Percentiles rank a stretch among this genome's conserved stretches.
Conservation (phyloP, 1,140 invertebrate genomes). For the Schlechtendalia chinensis region DNA sequence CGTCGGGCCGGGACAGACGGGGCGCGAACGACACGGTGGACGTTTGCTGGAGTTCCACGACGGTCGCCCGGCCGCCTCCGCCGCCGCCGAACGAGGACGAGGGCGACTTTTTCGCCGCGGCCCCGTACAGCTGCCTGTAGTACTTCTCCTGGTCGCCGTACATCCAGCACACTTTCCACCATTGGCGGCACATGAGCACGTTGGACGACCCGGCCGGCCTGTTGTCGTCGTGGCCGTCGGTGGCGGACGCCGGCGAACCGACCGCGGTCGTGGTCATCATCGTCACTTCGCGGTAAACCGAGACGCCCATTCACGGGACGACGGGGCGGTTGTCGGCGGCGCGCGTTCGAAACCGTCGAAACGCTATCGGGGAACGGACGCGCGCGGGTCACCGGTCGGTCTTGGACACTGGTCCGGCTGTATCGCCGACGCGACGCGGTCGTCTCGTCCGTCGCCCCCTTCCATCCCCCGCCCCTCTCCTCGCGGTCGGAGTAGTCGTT, state of each 20-base stretch:
- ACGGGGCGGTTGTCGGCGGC: too few relatives aligned
- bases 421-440: neutral
- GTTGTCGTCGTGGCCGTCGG: neutral
- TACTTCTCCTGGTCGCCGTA: slow-evolving; percentile 81
- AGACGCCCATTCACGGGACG: slow-evolving; percentile 7
- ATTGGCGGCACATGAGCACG: slow-evolving; percentile 78
- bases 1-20: neutral
- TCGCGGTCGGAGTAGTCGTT: too few relatives aligned
- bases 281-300: slow-evolving; percentile 40
- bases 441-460: neutral
- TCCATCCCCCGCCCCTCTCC: neutral
- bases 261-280: neutral
- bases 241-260: neutral
- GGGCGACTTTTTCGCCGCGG: slow-evolving; percentile 57
- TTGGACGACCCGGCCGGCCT: slow-evolving; percentile 57
- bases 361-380: neutral
- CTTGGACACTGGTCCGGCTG: slow-evolving; percentile 30
- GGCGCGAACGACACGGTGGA: slow-evolving; percentile 2
- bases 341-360: too few relatives aligned
- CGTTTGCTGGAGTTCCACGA: slow-evolving; percentile 40
- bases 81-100: neutral
- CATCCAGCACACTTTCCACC: slow-evolving; percentile 85
- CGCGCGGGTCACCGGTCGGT: neutral
- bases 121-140: slow-evolving; percentile 74
- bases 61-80: neutral